phyloP scores from a whole-genome alignment of 1,140 invertebrate species.

The Thaumatotibia leucotreta region DNA sequence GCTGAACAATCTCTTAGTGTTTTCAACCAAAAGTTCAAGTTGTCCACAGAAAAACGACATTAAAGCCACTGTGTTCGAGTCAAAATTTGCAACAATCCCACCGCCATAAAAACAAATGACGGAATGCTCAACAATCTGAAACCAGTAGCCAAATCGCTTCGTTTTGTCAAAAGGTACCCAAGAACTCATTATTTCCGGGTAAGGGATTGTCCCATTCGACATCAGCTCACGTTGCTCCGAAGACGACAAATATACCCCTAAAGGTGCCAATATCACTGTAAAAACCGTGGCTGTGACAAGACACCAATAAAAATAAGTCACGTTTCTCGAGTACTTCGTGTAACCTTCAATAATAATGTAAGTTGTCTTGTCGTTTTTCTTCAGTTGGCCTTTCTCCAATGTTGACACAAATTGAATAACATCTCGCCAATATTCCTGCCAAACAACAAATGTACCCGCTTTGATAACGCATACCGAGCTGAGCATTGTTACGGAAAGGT shows the following conservation, averaged over 20 bases:
- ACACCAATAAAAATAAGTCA: constrained; percentile 55
- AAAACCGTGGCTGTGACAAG: constrained; percentile 48
- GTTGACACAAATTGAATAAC: constrained; percentile 44
- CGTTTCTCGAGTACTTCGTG: constrained; percentile 47
- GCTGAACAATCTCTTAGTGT: constrained; percentile 46
- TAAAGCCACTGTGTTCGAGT: constrained; percentile 50
- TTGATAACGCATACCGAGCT: constrained; percentile 56
- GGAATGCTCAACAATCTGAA: constrained; percentile 33
- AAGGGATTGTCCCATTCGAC: constrained; percentile 33
- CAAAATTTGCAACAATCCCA: constrained; percentile 53
- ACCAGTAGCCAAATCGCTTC: constrained; percentile 40
- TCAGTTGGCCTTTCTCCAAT: constrained; percentile 41
- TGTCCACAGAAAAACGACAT: constrained; percentile 63
- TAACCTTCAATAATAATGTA: constrained; percentile 38
- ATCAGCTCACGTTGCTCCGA: constrained; percentile 25
- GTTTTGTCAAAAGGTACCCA: constrained; percentile 40
- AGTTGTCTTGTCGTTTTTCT: constrained; percentile 27
- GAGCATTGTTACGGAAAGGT: constrained; percentile 56
- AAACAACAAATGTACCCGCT: constrained; percentile 45
- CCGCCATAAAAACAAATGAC: constrained; percentile 54
- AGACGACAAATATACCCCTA: constrained; percentile 39
- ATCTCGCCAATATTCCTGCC: constrained; percentile 48
- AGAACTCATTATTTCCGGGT: constrained; percentile 53
- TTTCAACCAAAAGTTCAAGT: constrained; percentile 40
- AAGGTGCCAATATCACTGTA: constrained; percentile 51